Conservation (phyloP, 2,888 invertebrate species). For the Dryobotodes eremita region DNA sequence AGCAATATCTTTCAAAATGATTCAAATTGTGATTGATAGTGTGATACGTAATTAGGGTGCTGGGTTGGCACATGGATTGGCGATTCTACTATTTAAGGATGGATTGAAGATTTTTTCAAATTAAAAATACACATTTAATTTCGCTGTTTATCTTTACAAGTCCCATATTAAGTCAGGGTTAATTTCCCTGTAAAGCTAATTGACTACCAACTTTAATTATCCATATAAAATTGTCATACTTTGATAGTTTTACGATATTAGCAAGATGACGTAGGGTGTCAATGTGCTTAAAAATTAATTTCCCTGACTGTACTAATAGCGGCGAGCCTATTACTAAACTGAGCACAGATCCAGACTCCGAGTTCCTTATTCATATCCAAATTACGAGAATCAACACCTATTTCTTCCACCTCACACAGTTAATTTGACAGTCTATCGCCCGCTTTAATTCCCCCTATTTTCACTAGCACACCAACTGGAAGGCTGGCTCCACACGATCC, state of each 20-base stretch:
- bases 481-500: conserved; percentile 26
- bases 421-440: conserved; percentile 13
- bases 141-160: background rate
- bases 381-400: background rate
- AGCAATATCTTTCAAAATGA: background rate
- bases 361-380: background rate
- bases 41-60: background rate
- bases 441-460: conserved; percentile 12
- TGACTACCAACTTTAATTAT: background rate
- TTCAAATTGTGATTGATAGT: background rate
- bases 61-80: background rate
- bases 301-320: background rate
- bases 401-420: background rate
- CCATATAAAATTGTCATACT: background rate
- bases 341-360: background rate
- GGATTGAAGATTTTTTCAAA: too few relatives aligned
- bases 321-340: background rate
- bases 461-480: conserved; percentile 11
- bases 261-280: background rate
- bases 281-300: too few relatives aligned
- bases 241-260: background rate
- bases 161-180: too few relatives aligned
- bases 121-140: background rate
- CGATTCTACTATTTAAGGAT: background rate
- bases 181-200: background rate